These are phyloP conservation scores for Drosophila melanogaster DNA, from an alignment of 1,140 invertebrate genomes.

Conservation along the genomic window DNA sequence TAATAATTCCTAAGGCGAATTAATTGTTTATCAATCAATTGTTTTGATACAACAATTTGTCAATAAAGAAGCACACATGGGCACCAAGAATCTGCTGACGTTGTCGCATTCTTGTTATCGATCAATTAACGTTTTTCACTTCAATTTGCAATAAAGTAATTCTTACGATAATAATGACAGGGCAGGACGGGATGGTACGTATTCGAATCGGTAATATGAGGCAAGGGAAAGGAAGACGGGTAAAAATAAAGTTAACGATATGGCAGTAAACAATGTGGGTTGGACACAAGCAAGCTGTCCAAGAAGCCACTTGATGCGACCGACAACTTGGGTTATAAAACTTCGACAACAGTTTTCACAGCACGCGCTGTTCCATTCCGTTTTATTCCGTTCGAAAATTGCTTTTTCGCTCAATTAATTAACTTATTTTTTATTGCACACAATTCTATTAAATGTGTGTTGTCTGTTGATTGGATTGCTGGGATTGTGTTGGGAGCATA, in stretches of 20 bases:
- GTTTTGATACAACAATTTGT: too few species aligned
- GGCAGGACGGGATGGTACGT: conserved; percentile 10
- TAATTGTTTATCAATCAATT: too few species aligned
- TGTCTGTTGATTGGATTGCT: conserved; percentile 26
- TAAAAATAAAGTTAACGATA: conserved; percentile 22
- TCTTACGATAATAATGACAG: conserved; percentile 32
- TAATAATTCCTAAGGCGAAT: too few species aligned
- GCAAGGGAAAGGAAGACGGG: conserved; percentile 7
- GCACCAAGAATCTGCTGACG: conserved; percentile 18
- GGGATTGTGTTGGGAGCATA: conserved; percentile 26
- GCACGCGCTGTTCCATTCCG: conserved; percentile 48
- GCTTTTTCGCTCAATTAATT: conserved; percentile 24
- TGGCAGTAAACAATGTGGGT: conserved; percentile 21
- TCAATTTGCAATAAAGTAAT: conserved; percentile 47
- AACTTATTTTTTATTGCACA: conserved; percentile 29
- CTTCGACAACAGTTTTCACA: conserved; percentile 13
- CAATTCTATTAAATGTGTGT: conserved; percentile 29
- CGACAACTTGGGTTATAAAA: conserved; percentile 26
- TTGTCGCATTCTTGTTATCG: conserved; percentile 35
- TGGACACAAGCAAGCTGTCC: conserved; percentile 21
- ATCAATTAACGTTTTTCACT: conserved; percentile 45
- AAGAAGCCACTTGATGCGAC: conserved; percentile 33
- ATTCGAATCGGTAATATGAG: conserved; percentile 7
- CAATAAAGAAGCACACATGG: neutral
- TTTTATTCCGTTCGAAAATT: conserved; percentile 41